Base-by-base conservation (phyloP, 1,140 invertebrate genomes). In the Odontomachus brunneus region DNA sequence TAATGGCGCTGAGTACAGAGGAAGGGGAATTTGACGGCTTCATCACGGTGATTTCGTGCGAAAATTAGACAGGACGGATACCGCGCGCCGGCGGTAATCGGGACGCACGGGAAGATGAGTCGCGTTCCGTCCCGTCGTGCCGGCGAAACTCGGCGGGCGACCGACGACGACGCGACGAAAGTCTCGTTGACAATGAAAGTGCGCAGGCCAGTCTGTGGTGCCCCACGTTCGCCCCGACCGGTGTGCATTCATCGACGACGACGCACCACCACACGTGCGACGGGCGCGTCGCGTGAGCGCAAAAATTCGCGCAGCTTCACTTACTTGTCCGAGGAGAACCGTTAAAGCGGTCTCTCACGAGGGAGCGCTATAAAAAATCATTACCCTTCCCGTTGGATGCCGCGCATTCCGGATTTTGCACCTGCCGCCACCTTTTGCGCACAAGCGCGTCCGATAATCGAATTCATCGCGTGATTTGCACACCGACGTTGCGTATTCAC, bases 271-370 rank as follows among this genome's bases (percentile, higher is more conserved):
- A 53, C 24, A n/a, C 29, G 19, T 9, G 15, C 15, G 33, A 57
- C 17, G 38, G 3, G 9, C 22, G 33, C 55, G 2, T 60, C 33
- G 49, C 49, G n/a, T 15, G 22, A 63, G 26, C 24, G 9, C 19
- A 11, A 19, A n/a, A 74, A 78, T 84, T 85, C 84, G 57, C 26
- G 29, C n/a, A 73, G 59, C 49, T 51, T 24, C 48, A 29, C 49
- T 49, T 48, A 29, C 49, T 49, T 48, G 57, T 49, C 17, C 19
- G 44, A 48, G 14, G 19, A 55, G 60, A 67, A 84, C 83, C 83
- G 67, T 84, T 86, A 85, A 66, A 59, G 66, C 51, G 81, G 81
- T 83, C 57, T 55, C 65, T n/a, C n/a, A n/a, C n/a, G 59, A 82
- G 22, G 59, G 65, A 53, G 19, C 55, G 38, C 19, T 49, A 82